Evolutionary conservation across 2,888 invertebrate genomes (phyloP), one percentile per base, ranked within the genome.

Genomic region (Drosophila recens): DNA sequence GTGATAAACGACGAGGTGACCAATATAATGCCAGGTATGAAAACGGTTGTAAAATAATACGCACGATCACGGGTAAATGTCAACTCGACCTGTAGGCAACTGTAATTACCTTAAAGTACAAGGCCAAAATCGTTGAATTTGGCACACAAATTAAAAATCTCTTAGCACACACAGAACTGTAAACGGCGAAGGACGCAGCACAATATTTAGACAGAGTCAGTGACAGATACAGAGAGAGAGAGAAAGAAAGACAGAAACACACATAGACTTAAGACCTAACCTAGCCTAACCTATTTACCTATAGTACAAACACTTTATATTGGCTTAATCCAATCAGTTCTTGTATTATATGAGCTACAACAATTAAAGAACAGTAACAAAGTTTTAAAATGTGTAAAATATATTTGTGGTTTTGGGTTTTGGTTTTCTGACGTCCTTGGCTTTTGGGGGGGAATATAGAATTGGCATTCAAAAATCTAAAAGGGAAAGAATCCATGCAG

Each of bases 1-100:
- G 98, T 98, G 94, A 98, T 98, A 95, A 98, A 98, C 91, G 98
- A 98, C 93, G 97, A 97, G 89, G 98, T 98, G 93, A 98, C 98
- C 94, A 98, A 95, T 94, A 98, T 97, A 93, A 98, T 97, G 92
- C 98, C 98, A 90, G 98, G 98, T 94, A 98, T 97, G 94, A 98
- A 98, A 93, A 98, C 98, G 92, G 98, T 98, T 90, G 97, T 98
- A 94, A 98, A 97, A 95, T 98, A 98, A 95, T 98, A 98, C 93
- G 97, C 97, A 94, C 97, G 96, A 95, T 98, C 98, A 93, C 98
- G 95, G 87, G 97, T 98, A 94, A 98, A 98, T 93, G 96, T 97
- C 93, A 98, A 95, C 93, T 97, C 96, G 94, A 98, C 98, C 94
- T 96, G 96, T 91, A 98, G 95, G 94, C 98, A 98, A 95, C 98